Conservation (phyloP, 1,140 invertebrate genomes). For the Mylabris phalerata region DNA sequence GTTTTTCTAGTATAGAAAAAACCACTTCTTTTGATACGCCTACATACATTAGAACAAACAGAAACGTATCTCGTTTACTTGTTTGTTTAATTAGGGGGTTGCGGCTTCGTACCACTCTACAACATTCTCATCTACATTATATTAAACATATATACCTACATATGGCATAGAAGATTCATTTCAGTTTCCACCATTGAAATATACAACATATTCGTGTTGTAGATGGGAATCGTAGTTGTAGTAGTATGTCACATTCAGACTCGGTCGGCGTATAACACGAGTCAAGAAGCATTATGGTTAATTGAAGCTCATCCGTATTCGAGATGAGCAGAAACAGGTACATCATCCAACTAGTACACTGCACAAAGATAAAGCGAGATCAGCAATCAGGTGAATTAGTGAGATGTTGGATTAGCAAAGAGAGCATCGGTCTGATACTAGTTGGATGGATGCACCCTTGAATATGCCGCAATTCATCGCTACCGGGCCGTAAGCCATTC, state of each 20-base stretch:
- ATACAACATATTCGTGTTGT: too few relatives aligned
- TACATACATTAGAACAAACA: too few relatives aligned
- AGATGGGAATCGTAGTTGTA: not conserved
- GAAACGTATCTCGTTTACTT: too few relatives aligned
- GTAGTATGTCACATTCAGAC: conserved; percentile 1
- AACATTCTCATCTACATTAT: too few relatives aligned
- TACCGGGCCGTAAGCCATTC: conserved; percentile 30
- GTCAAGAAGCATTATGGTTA: conserved; percentile 26
- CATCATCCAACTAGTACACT: conserved; percentile 29
- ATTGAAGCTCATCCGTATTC: conserved; percentile 38
- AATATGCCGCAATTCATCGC: conserved; percentile 28
- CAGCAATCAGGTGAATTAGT: conserved; percentile 40
- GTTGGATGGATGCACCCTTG: conserved; percentile 23
- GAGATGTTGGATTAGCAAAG: conserved; percentile 37
- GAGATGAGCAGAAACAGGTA: conserved; percentile 33
- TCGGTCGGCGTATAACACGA: conserved; percentile 10
- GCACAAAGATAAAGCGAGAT: conserved; percentile 40
- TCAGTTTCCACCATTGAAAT: too few relatives aligned
- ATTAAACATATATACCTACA: too few relatives aligned
- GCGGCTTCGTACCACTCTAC: too few relatives aligned
- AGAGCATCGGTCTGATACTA: conserved; percentile 30
- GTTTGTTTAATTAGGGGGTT: too few relatives aligned
- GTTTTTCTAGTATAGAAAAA: too few relatives aligned
- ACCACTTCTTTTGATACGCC: too few relatives aligned
- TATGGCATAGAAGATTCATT: too few relatives aligned